phyloP scores from a whole-genome alignment of 2,888 invertebrate species.

The Dasypogon diadema region DNA sequence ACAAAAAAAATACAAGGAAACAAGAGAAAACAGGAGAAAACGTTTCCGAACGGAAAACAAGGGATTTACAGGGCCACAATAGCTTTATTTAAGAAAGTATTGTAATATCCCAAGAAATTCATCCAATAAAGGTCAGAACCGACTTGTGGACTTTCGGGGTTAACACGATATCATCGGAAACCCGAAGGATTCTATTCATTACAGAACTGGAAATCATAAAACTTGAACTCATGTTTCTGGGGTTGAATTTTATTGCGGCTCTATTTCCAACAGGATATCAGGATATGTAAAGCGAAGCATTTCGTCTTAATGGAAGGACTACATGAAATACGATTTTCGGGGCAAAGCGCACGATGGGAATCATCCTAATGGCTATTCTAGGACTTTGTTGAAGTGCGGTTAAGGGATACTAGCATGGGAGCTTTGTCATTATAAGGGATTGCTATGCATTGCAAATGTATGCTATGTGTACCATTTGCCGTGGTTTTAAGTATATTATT shows the following conservation, averaged over 20 bases:
- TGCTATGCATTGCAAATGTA: too few relatives aligned
- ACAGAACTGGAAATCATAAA: conserved; percentile 31
- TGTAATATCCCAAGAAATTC: neutral
- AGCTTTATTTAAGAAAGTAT: neutral
- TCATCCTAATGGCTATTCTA: conserved; percentile 26
- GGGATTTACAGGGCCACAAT: neutral
- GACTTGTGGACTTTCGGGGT: conserved; percentile 29
- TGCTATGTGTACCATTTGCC: too few relatives aligned
- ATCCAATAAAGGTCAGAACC: conserved; percentile 17
- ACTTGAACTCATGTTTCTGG: conserved; percentile 34
- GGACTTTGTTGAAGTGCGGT: neutral
- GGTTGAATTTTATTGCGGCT: conserved; percentile 25
- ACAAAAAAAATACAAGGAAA: too few relatives aligned
- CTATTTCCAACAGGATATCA: conserved; percentile 29
- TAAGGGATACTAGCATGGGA: neutral
- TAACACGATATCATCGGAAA: conserved; percentile 30
- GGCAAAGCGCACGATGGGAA: neutral
- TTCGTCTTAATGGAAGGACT: conserved; percentile 41
- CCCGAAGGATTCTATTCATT: conserved; percentile 35
- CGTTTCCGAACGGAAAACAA: neutral
- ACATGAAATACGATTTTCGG: conserved; percentile 26
- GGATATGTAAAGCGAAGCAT: conserved; percentile 33
- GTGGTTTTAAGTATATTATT: too few relatives aligned
- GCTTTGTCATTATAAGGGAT: neutral
- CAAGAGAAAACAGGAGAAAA: neutral